Percentiles rank a stretch among this genome's conserved stretches.
Conservation (phyloP, 2,113 vertebrate genomes). For the Syngnathus typhle region DNA sequence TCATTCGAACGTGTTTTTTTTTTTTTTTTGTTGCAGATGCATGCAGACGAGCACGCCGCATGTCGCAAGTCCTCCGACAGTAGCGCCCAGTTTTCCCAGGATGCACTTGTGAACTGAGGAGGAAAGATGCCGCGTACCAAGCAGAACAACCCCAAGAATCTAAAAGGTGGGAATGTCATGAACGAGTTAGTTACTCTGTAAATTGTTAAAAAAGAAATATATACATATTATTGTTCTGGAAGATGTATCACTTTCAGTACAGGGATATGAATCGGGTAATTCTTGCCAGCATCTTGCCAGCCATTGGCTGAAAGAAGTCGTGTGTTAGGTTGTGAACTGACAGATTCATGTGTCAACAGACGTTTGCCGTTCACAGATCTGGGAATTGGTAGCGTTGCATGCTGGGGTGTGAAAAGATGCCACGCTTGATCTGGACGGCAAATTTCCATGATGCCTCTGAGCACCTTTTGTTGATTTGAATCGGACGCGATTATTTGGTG, state of each 20-base stretch:
- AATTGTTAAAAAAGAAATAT: too few relatives aligned
- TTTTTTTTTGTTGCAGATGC: conserved; percentile 43
- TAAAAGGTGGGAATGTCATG: conserved; percentile 73
- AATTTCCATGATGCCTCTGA: conserved; percentile 23
- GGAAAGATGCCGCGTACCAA: conserved; percentile 95
- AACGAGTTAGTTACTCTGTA: too few relatives aligned
- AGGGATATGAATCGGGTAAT: not conserved
- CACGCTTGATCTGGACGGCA: conserved; percentile 29
- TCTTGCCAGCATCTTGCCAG: conserved; percentile 1
- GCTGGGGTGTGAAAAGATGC: conserved; percentile 56
- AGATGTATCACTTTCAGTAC: not conserved
- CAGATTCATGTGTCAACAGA: conserved; percentile 54
- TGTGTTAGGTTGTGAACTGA: conserved; percentile 38
- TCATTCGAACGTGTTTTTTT: conserved; percentile 15
- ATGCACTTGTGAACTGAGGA: conserved; percentile 68
- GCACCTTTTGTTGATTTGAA: conserved; percentile 35
- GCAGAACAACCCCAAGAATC: conserved; percentile 95
- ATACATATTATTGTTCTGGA: too few relatives aligned
- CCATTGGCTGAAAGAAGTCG: conserved; percentile 20
- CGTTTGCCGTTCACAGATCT: conserved; percentile 56
- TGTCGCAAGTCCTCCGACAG: conserved; percentile 21
- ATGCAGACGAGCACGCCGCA: conserved; percentile 16
- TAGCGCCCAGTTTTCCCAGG: conserved; percentile 28
- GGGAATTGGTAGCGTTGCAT: conserved; percentile 32
- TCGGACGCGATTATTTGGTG: too few relatives aligned